Conservation (phyloP, 2,888 invertebrate species). For the Ectemnius lituratus region DNA sequence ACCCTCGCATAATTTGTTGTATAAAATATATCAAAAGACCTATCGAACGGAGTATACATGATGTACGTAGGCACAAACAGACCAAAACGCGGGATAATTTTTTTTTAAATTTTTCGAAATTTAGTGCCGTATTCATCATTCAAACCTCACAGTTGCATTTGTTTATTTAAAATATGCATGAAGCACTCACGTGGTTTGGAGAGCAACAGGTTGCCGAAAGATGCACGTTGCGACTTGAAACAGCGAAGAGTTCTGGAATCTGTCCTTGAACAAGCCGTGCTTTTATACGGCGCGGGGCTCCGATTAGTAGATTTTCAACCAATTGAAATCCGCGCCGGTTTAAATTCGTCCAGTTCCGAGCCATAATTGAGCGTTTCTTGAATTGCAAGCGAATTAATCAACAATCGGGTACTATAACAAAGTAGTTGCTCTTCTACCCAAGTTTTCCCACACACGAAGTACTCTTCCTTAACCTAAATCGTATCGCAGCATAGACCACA, state of each 20-base stretch:
- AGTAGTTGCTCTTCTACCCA: too few relatives aligned
- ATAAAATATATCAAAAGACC: too few relatives aligned
- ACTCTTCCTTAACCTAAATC: neutral
- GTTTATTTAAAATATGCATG: slow-evolving; percentile 2
- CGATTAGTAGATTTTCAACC: slow-evolving; percentile 56
- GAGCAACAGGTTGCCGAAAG: slow-evolving; percentile 51
- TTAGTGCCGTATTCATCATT: too few relatives aligned
- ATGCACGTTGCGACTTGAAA: slow-evolving; percentile 34
- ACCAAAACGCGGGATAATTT: too few relatives aligned
- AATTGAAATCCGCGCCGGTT: slow-evolving; percentile 64
- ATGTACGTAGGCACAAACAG: too few relatives aligned
- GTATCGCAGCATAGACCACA: too few relatives aligned
- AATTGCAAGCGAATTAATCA: slow-evolving; percentile 6
- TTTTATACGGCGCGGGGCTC: slow-evolving; percentile 41
- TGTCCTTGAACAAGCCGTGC: slow-evolving; percentile 37
- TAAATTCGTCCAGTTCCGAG: slow-evolving; percentile 54
- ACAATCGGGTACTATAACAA: neutral
- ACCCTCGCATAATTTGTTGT: too few relatives aligned
- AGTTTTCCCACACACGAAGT: too few relatives aligned
- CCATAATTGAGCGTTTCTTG: slow-evolving; percentile 48
- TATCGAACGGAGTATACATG: too few relatives aligned
- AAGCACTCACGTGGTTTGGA: slow-evolving; percentile 57
- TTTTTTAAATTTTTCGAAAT: too few relatives aligned
- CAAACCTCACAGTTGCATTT: neutral
- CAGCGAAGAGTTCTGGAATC: slow-evolving; percentile 35